Evolutionary conservation across 1,140 invertebrate species (phyloP), one percentile per base, ranked within the genome.

Genomic region (Asobara japonica): DNA sequence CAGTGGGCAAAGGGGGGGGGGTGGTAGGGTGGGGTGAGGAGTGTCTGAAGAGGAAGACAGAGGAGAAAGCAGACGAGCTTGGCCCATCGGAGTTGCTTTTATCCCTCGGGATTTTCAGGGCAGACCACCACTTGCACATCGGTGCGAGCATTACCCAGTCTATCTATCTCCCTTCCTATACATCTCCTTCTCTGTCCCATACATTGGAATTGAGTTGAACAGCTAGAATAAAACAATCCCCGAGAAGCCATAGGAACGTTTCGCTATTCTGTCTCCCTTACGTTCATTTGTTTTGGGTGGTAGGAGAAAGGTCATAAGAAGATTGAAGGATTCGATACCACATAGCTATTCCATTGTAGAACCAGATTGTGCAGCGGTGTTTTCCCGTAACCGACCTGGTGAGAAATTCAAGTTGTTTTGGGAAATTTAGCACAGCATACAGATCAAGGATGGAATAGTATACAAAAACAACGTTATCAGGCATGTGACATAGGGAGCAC

Each of bases 81-180:
- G 60, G 25, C 62, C 69, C 38, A 60, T 62, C 25, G 33, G 31
- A 45, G 70, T 30, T 36, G 60, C 56, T 73, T 73, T 73, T 69
- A 73, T 73, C 72, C 72, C 72, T 33, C 36, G 72, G 65, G 72
- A 68, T 73, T 73, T 56, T 48, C 36, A 51, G 22, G 38, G 61
- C 65, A 64, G 64, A 72, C 64, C 56, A 56, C 48, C 41, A 66
- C 33, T 38, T 51, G 27, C 41, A 60, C 56, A 41, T 56, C 56
- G 60, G 60, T 62, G 31, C 48, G 60, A 51, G 36, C 33, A 41
- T 62, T 38, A 45, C 61, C 69, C 61, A 45, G 27, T 45, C 41
- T 27, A 45, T 62, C 69, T 25, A 69, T 61, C 45, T 60, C 60
- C 61, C 3, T 33, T 30, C n/a, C n/a, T n/a, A n/a, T n/a, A n/a